Conservation (phyloP, 1,140 invertebrate species). For the Drosophila punjabiensis region DNA sequence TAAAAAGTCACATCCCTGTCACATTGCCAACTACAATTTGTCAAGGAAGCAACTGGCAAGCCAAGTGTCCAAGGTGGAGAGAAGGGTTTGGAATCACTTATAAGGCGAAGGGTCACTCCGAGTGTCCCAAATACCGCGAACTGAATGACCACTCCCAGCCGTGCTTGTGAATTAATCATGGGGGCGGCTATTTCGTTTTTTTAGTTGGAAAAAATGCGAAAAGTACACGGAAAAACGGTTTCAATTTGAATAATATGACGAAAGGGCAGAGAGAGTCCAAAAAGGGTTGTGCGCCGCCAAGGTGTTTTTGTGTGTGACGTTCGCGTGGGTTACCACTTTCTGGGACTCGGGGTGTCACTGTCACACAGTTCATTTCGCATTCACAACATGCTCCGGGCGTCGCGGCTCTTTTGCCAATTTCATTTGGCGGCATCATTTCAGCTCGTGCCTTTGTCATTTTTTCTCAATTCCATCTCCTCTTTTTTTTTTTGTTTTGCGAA, state of each 20-base stretch:
- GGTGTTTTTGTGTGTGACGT: conserved; percentile 22
- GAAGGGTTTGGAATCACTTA: conserved; percentile 7
- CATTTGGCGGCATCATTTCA: conserved; percentile 81
- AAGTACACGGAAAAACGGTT: conserved; percentile 74
- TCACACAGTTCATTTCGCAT: conserved; percentile 77
- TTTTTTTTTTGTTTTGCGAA: conserved; percentile 1
- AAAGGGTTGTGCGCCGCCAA: conserved; percentile 60
- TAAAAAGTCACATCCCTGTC: conserved; percentile 15
- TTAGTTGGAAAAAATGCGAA: conserved; percentile 66
- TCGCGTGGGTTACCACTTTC: conserved; percentile 30
- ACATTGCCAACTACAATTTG: conserved; percentile 43
- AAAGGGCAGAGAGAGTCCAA: conserved; percentile 20
- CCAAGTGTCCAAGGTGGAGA: conserved; percentile 26
- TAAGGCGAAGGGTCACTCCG: conserved; percentile 31
- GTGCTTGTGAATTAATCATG: conserved; percentile 73
- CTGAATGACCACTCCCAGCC: conserved; percentile 2
- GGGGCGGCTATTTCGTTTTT: conserved; percentile 67
- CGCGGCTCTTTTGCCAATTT: conserved; percentile 72
- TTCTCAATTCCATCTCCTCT: conserved; percentile 21
- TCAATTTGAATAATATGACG: conserved; percentile 74
- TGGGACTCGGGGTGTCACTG: conserved; percentile 60
- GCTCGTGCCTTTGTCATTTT: conserved; percentile 78
- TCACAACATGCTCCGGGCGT: conserved; percentile 59
- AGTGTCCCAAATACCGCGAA: conserved; percentile 19
- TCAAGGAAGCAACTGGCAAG: conserved; percentile 43